phyloP scores from a whole-genome alignment of 1,140 invertebrate genomes.

The Neodiprion lecontei region DNA sequence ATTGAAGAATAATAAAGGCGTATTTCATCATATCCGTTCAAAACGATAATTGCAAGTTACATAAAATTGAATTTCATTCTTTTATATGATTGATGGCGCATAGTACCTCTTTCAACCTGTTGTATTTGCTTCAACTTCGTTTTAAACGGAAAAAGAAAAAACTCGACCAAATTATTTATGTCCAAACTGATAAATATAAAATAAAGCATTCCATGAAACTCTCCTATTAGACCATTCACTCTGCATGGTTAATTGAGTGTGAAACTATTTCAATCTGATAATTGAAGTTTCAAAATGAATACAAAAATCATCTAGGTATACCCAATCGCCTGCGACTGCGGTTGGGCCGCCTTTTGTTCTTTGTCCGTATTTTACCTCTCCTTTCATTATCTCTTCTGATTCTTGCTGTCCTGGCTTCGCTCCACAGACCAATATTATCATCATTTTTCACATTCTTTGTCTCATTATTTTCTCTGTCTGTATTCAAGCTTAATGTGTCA shows the following conservation, averaged over 20 bases:
- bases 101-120: too few relatives aligned
- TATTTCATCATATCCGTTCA: too few relatives aligned
- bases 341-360: slow-evolving; percentile 49
- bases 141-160: too few relatives aligned
- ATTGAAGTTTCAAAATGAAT: slow-evolving; percentile 19
- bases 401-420: slow-evolving; percentile 35
- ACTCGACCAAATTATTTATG: too few relatives aligned
- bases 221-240: too few relatives aligned
- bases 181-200: too few relatives aligned
- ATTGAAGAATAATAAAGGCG: too few relatives aligned
- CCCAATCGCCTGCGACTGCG: slow-evolving; percentile 54
- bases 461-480: background rate
- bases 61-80: too few relatives aligned
- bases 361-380: slow-evolving; percentile 51
- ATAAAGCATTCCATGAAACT: too few relatives aligned
- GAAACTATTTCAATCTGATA: background rate
- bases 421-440: slow-evolving; percentile 26
- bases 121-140: too few relatives aligned
- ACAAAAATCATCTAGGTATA: slow-evolving; percentile 45
- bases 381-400: slow-evolving; percentile 42
- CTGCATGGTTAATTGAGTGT: background rate
- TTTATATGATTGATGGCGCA: too few relatives aligned
- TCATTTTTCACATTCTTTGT: background rate
- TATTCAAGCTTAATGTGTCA: background rate
- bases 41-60: too few relatives aligned